Evolutionary conservation across 2,113 vertebrate species (phyloP).

Genomic region (Brachionichthys hirsutus): DNA sequence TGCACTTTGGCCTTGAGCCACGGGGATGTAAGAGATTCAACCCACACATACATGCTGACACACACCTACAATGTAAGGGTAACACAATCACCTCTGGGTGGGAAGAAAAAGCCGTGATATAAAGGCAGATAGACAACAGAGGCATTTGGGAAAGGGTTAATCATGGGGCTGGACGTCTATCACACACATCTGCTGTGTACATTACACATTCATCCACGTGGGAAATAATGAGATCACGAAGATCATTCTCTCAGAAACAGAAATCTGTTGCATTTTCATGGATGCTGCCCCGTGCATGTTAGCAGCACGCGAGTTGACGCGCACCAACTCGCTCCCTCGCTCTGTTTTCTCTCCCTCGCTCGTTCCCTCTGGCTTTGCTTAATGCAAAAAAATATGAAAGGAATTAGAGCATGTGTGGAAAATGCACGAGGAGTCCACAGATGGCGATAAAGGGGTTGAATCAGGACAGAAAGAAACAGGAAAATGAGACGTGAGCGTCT

Average conservation of each 20-base stretch:
- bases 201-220: conserved; percentile 49
- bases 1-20: conserved; percentile 60
- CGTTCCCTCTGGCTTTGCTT: conserved; percentile 21
- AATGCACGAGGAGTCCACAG: conserved; percentile 12
- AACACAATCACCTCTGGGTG: conserved; percentile 49
- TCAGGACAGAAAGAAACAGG: not conserved
- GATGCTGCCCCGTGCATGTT: conserved; percentile 37
- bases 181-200: conserved; percentile 22
- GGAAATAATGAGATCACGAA: conserved; percentile 57
- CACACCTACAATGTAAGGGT: conserved; percentile 39
- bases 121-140: conserved; percentile 5
- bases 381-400: conserved; percentile 24
- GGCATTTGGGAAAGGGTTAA: conserved; percentile 14
- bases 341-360: not conserved
- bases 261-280: conserved; percentile 42
- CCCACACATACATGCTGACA: conserved; percentile 11
- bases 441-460: not conserved
- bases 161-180: conserved; percentile 16
- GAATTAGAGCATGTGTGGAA: conserved; percentile 17
- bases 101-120: not conserved
- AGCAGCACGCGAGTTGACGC: conserved; percentile 34
- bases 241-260: conserved; percentile 49
- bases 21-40: conserved; percentile 42
- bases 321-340: conserved; percentile 14
- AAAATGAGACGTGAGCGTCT: conserved; percentile 12